Percentiles rank a stretch among this genome's conserved stretches.
Conservation (phyloP, 2,113 vertebrate species). For the Larimichthys polyactis region DNA sequence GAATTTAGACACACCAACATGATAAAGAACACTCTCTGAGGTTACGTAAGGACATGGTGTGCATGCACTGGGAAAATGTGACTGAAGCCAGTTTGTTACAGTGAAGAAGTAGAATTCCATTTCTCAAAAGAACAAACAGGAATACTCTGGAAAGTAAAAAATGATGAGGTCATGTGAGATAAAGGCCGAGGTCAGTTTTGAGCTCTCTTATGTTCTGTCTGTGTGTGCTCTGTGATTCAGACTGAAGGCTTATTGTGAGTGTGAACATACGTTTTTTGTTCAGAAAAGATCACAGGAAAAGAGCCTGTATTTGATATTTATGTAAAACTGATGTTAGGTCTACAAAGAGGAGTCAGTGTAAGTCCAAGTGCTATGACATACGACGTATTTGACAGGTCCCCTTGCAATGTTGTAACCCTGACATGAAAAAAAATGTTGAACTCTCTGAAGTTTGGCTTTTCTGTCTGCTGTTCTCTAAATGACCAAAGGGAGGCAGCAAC, state of each 20-base stretch:
- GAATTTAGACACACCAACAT: no score
- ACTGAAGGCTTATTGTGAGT: slow-evolving; percentile 57
- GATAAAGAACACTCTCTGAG: neutral
- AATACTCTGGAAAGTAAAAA: neutral
- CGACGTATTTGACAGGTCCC: slow-evolving; percentile 7
- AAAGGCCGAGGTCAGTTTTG: neutral
- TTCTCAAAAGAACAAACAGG: neutral
- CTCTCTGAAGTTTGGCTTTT: neutral
- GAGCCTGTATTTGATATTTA: neutral
- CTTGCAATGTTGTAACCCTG: neutral
- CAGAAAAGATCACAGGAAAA: slow-evolving; percentile 47
- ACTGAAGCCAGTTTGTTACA: neutral
- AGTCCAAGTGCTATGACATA: slow-evolving; percentile 15
- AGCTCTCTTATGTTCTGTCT: slow-evolving; percentile 16
- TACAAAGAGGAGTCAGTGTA: slow-evolving; percentile 25
- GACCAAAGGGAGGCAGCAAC: slow-evolving; percentile 65
- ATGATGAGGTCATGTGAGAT: neutral
- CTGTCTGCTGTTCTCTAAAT: slow-evolving; percentile 25
- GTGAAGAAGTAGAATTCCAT: neutral
- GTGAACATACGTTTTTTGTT: slow-evolving; percentile 40
- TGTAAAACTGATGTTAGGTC: neutral
- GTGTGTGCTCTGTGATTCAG: slow-evolving; percentile 39
- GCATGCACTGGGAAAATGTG: neutral
- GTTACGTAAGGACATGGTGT: neutral
- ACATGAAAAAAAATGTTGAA: slow-evolving; percentile 20